Evolutionary conservation across 2,113 vertebrate species (phyloP), one percentile per base, ranked within the genome.

Genomic region (Myotis yumanensis): DNA sequence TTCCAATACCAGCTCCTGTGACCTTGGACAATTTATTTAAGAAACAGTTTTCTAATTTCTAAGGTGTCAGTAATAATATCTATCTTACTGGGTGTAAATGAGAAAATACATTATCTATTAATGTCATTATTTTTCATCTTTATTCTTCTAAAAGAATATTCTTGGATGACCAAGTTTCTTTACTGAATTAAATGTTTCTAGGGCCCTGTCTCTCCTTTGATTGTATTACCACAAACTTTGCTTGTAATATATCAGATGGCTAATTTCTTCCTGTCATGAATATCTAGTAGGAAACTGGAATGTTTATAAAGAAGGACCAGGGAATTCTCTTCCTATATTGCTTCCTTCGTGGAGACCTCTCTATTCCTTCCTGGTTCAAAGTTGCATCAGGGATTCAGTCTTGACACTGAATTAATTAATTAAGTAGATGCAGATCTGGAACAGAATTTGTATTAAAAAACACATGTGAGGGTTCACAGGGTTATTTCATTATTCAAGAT

Each of bases 141-240:
- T 76, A 66, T 32, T 95, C 73, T 94, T 64, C n/a, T 86, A 4
- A 62, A 79, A 69, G 32, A 81, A 43, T 86, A 77, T 77, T 83
- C 35, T 93, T 62, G 11, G 35, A 66, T 89, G 1, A 11, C 10
- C 3, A 62, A 59, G 1, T 91, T 72, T 93, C n/a, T 76, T 66
- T 94, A 64, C 4, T 96, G 71, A 84, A 71, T 82, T 71, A 95
- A 91, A 54, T 75, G 40, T 23, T 73, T 81, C 71, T 51, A 37
- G 52, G 1, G 14, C 12, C 7, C 5, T 95, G 16, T 35, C 46
- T 82, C 52, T 30, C 15, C n/a, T 37, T 79, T 89, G 62, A 30
- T 48, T 54, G 4, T 73, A 37, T 81, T 77, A 46, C 6, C 11
- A 85, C 62, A 68, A 43, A 14, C 15, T 83, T 71, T 95, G 32